Percentiles rank a stretch among this genome's conserved stretches.
Evolutionary conservation across 2,113 vertebrate genomes (phyloP).

Genomic region (Colistium nudipinnis): DNA sequence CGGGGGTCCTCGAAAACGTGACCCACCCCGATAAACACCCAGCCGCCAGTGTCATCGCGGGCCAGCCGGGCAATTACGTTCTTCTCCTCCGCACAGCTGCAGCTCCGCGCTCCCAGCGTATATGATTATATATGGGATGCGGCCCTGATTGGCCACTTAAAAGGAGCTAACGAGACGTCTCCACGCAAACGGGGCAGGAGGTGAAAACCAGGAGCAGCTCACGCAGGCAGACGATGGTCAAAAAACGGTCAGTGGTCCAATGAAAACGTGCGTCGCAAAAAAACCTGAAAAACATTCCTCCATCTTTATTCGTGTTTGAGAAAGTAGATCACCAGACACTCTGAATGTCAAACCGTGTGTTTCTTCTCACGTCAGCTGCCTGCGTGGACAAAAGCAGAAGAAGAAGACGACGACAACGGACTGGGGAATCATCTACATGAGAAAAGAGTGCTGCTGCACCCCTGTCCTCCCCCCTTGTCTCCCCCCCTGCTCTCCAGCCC

Average conservation of each 20-base stretch:
- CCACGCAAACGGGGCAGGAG: too few relatives aligned
- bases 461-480: conserved; percentile 48
- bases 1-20: too few relatives aligned
- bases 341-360: conserved; percentile 32
- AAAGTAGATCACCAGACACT: conserved; percentile 32
- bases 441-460: conserved; percentile 80
- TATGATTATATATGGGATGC: conserved; percentile 54
- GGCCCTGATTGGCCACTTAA: conserved; percentile 68
- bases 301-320: conserved; percentile 16
- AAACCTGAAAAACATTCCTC: not conserved
- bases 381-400: conserved; percentile 36
- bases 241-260: too few relatives aligned
- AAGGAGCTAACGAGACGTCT: too few relatives aligned
- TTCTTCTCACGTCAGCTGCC: conserved; percentile 40
- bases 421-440: conserved; percentile 79
- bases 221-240: too few relatives aligned
- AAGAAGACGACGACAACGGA: conserved; percentile 56
- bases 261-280: too few relatives aligned
- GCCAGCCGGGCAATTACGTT: too few relatives aligned
- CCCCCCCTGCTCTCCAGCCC: conserved; percentile 50
- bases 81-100: conserved; percentile 12
- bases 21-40: too few relatives aligned
- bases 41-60: too few relatives aligned
- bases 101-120: conserved; percentile 24
- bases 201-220: too few relatives aligned